Percentiles rank a stretch among this genome's conserved stretches.
These are phyloP conservation scores for Scomber japonicus DNA, from an alignment of 2,113 vertebrate genomes.

Conservation along the genomic window DNA sequence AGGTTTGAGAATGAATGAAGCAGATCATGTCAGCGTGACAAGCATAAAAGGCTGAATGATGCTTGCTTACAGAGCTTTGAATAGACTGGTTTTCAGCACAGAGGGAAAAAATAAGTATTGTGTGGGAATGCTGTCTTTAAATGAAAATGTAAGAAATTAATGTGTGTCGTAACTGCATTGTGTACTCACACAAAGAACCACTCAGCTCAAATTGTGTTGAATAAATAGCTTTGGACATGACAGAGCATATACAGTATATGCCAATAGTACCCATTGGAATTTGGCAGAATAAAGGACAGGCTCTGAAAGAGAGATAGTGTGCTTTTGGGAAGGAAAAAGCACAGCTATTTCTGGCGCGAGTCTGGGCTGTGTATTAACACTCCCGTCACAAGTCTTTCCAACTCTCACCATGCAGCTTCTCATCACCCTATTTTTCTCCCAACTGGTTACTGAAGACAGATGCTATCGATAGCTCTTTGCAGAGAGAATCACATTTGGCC, in stretches of 20 bases:
- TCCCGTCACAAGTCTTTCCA: constrained; percentile 51
- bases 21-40: constrained; percentile 41
- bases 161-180: constrained; percentile 71
- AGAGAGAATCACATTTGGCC: constrained; percentile 65
- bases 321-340: constrained; percentile 62
- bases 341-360: constrained; percentile 48
- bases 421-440: constrained; percentile 20
- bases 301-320: constrained; percentile 70
- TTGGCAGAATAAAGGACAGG: constrained; percentile 68
- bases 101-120: constrained; percentile 24
- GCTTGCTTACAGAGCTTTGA: constrained; percentile 52
- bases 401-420: constrained; percentile 22
- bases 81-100: constrained; percentile 37
- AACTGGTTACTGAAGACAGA: constrained; percentile 54
- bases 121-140: constrained; percentile 50
- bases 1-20: constrained; percentile 23
- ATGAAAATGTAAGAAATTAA: constrained; percentile 66
- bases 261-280: constrained; percentile 74
- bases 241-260: constrained; percentile 44
- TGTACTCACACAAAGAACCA: constrained; percentile 69
- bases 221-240: constrained; percentile 67
- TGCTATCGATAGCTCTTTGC: constrained; percentile 65
- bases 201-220: constrained; percentile 74
- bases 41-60: constrained; percentile 42
- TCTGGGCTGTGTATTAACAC: constrained; percentile 47